phyloP scores from a whole-genome alignment of 2,113 vertebrate genomes.

The Phodopus roborovskii region DNA sequence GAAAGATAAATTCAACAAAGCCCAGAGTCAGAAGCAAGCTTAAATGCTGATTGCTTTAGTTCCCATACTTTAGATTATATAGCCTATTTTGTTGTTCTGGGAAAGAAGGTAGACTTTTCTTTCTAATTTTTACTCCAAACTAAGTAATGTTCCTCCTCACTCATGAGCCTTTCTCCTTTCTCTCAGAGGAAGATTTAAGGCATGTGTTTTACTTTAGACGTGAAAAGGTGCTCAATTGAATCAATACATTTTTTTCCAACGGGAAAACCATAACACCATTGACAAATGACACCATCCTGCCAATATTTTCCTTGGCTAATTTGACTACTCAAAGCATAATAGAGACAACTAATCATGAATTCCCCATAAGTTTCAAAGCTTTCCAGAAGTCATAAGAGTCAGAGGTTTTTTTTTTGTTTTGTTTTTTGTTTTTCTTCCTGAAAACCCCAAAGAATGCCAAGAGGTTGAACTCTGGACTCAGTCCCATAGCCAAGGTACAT shows the following conservation, averaged over 20 bases:
- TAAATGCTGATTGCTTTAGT: neutral
- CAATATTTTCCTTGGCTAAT: constrained; percentile 24
- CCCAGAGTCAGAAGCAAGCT: constrained; percentile 7
- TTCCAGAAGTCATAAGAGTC: neutral
- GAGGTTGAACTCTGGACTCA: constrained; percentile 33
- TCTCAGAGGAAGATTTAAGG: constrained; percentile 16
- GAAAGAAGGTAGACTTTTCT: neutral
- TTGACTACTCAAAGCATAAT: constrained; percentile 28
- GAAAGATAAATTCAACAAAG: neutral
- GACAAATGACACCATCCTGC: neutral
- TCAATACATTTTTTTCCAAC: neutral
- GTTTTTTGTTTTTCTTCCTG: neutral
- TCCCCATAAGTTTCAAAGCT: constrained; percentile 16
- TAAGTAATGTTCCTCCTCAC: neutral
- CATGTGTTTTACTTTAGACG: neutral
- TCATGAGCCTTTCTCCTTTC: constrained; percentile 21
- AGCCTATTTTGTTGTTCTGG: neutral
- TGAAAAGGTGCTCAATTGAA: constrained; percentile 29
- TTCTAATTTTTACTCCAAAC: neutral
- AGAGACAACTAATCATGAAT: neutral
- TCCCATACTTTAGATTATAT: neutral
- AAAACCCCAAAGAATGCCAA: constrained; percentile 10
- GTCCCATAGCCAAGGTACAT: neutral
- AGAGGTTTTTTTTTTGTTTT: neutral
- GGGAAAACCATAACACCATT: neutral